Evolutionary conservation across 2,797 vertebrate species (phyloP).

Genomic region (Otolemur crassicaudatus): DNA sequence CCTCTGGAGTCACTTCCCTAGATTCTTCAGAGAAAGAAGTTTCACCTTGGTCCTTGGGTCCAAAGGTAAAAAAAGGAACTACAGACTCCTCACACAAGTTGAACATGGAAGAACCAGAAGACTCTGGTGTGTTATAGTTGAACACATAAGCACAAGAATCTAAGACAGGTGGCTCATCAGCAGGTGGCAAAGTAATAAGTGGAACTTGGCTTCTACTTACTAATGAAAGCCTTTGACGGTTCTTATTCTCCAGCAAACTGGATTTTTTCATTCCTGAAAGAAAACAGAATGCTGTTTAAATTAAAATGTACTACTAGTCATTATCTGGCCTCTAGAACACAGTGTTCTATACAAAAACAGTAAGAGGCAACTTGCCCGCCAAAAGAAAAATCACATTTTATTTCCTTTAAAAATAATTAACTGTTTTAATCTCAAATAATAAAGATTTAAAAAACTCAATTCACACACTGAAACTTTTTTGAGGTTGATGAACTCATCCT

Average conservation of each 20-base stretch:
- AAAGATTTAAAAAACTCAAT: constrained; percentile 24
- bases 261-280: constrained; percentile 74
- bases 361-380: background rate
- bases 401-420: constrained; percentile 34
- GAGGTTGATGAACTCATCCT: background rate
- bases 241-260: constrained; percentile 31
- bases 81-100: constrained; percentile 9
- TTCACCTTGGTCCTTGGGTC: constrained; percentile 74
- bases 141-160: constrained; percentile 23
- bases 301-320: constrained; percentile 52
- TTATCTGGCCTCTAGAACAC: background rate
- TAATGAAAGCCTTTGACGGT: background rate
- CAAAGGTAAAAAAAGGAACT: constrained; percentile 35
- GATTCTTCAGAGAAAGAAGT: constrained; percentile 41
- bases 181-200: constrained; percentile 65
- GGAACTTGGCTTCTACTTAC: constrained; percentile 59
- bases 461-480: background rate
- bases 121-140: fast-evolving
- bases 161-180: fast-evolving
- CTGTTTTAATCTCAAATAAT: constrained; percentile 40
- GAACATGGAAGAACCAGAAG: constrained; percentile 17
- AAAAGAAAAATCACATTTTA: background rate
- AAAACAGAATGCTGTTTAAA: constrained; percentile 38
- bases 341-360: background rate
- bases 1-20: background rate